These are phyloP conservation scores for Beris chalybata DNA, from an alignment of 2,888 invertebrate genomes.

Conservation along the genomic window DNA sequence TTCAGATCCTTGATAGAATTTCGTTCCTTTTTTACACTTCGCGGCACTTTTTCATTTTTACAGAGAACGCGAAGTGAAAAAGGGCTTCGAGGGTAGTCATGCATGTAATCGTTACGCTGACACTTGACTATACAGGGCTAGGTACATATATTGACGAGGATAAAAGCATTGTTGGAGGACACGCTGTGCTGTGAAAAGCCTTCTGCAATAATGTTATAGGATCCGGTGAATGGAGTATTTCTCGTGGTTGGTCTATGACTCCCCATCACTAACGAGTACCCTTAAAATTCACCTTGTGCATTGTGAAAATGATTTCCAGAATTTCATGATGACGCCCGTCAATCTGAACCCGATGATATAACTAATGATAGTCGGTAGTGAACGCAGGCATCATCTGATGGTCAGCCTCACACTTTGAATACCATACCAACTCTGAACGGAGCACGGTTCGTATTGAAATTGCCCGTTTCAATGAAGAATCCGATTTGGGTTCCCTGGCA, in stretches of 20 bases:
- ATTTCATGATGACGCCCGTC: no score
- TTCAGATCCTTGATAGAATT: not conserved
- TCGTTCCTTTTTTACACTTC: conserved; percentile 4
- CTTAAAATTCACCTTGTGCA: no score
- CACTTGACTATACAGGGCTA: not conserved
- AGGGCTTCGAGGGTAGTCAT: conserved; percentile 2
- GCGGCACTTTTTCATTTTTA: conserved; percentile 6
- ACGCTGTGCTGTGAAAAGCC: not conserved
- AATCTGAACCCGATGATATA: no score
- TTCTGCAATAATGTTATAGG: not conserved
- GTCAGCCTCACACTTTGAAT: no score
- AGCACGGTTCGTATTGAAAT: no score
- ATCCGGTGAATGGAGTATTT: not conserved
- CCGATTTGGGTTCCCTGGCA: no score
- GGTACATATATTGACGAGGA: not conserved
- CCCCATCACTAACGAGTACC: no score
- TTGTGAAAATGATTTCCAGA: no score
- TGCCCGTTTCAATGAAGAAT: no score
- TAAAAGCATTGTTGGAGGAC: not conserved
- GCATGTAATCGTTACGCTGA: conserved; percentile 7
- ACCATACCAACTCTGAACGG: no score
- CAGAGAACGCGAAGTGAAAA: not conserved
- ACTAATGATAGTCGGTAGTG: no score
- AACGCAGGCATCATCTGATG: no score
- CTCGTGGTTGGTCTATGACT: not conserved